Base-by-base conservation (phyloP, 2,797 vertebrate genomes). In the Orientallactaga sibirica region DNA sequence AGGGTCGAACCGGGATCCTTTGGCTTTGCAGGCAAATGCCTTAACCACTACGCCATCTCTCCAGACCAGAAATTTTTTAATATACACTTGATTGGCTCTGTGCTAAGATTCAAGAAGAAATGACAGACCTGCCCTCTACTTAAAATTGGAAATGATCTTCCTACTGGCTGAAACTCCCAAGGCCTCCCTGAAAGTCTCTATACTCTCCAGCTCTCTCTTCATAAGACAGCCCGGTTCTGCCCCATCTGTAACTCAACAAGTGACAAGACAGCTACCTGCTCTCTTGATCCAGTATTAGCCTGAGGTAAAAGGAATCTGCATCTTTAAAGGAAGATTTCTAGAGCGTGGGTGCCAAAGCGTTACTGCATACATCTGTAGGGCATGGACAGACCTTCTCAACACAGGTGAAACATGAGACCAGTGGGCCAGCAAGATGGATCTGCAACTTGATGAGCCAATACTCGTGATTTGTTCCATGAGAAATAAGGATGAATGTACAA, bases 171-270 rank as follows among this genome's bases (percentile, higher is more conserved):
- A 83, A 92, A 90, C 25, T 91, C 58, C 62, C 86, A 71, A 64
- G 25, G 43, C 7, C 29, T 93, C n/a, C 62, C 41, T 87, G n/a
- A 88, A 91, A 82, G 75, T 71, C 22, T 80, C 66, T 92, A 37
- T 88, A 74, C 66, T 88, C 37, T 71, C 78, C 33, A 71, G 14
- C 19, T 81, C 84, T 88, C 10, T 86, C 85, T 83, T 90, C 78
- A 27, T 75, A 86, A 80, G 48, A 41, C 43, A 91, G 75, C 20
- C 48, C 37, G 86, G 12, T 82, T 94, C 14, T 70, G 11, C 48
- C 80, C 80, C 15, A 88, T 85, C 20, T 20, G 0, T 91, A 86
- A 90, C 27, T 80, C 37, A 27, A 22, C 16, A 85, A n/a, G 9
- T 58, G 80, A 81, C 41, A 66, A 61, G 83, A 90, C 48, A 86